Conservation (phyloP, 2,888 invertebrate genomes). For the Apotomis betuletana region DNA sequence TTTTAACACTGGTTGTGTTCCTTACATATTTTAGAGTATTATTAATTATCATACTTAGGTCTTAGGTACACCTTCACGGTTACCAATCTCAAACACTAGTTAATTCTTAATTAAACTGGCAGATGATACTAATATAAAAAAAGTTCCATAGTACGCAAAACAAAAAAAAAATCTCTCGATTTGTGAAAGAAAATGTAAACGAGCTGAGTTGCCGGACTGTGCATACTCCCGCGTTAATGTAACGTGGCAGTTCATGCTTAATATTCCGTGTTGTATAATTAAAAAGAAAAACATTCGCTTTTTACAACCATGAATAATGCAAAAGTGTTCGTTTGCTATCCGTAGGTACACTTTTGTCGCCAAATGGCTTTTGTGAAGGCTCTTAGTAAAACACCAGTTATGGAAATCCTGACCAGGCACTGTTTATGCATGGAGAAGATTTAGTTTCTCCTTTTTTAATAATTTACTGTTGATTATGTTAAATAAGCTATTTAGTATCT, state of each 20-base stretch:
- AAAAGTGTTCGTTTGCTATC: constrained; percentile 79
- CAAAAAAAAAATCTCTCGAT: not conserved
- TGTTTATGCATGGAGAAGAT: not conserved
- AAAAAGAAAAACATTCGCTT: constrained; percentile 81
- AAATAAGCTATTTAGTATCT: not conserved
- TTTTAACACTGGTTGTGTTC: too few relatives aligned
- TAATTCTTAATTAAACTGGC: too few relatives aligned
- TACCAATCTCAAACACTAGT: too few relatives aligned
- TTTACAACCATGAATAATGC: constrained; percentile 82
- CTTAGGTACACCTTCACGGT: too few relatives aligned
- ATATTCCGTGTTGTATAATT: constrained; percentile 80
- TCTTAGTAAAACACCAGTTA: constrained; percentile 36
- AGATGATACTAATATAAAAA: too few relatives aligned
- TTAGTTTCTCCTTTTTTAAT: not conserved
- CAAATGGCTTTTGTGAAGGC: constrained; percentile 66
- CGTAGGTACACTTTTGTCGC: constrained; percentile 71
- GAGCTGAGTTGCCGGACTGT: constrained; percentile 41
- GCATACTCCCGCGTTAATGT: constrained; percentile 60
- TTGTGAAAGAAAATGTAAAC: constrained; percentile 1
- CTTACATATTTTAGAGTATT: too few relatives aligned
- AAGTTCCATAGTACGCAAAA: not conserved
- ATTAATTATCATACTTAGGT: too few relatives aligned
- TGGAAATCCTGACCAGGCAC: not conserved
- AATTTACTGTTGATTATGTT: not conserved
- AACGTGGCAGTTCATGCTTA: constrained; percentile 71